Evolutionary conservation across 2,888 invertebrate species (phyloP).

Genomic region (Orchesellides sinensis): DNA sequence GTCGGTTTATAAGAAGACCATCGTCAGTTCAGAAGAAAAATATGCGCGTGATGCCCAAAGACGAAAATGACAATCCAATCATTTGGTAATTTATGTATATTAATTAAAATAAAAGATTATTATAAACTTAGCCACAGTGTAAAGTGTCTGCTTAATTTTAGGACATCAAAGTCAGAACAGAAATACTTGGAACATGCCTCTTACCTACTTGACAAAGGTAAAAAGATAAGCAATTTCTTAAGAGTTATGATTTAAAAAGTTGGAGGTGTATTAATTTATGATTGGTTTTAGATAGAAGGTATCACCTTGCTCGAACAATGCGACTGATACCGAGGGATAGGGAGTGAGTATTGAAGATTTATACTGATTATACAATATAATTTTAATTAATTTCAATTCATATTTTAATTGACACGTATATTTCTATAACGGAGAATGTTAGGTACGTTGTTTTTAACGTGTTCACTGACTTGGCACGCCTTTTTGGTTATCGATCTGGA

Average conservation of each 20-base stretch:
- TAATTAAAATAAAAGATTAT: background rate
- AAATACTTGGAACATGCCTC: conserved; percentile 27
- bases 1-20: background rate
- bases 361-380: background rate
- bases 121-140: background rate
- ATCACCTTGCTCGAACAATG: background rate
- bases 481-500: background rate
- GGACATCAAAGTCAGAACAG: background rate
- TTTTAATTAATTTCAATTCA: background rate
- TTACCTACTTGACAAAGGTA: conserved; percentile 26
- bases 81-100: conserved; percentile 2
- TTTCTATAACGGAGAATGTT: no score
- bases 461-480: conserved; percentile 29
- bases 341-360: background rate
- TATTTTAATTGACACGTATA: no score
- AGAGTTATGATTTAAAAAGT: no score
- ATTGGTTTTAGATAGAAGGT: background rate
- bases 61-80: background rate
- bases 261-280: background rate
- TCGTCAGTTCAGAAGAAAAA: background rate
- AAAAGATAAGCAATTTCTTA: background rate
- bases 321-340: background rate
- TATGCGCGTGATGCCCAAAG: background rate
- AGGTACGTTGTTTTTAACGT: conserved; percentile 36
- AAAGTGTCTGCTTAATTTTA: background rate